Evolutionary conservation across 2,797 vertebrate species (phyloP), one percentile per base, ranked within the genome.

Genomic region (Australoheros facetus): DNA sequence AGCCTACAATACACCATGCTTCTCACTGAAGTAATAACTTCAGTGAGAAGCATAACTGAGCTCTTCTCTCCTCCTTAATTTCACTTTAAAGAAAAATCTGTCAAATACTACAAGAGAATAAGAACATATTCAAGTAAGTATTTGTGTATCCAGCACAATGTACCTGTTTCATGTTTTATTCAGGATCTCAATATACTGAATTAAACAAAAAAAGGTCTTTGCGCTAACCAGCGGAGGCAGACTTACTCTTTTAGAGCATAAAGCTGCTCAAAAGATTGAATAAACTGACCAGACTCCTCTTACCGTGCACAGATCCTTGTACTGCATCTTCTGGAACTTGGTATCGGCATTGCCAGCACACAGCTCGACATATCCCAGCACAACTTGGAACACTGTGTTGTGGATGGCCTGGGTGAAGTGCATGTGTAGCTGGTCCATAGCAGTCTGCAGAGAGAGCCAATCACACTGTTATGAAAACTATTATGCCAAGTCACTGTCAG

Each of bases 381-480:
- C 98, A 74, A 99, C 98, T 86, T 99, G 98, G 93, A 99, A 99
- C 77, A 99, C 98, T 0, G 98, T 99, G 94, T 99, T 99, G 94
- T 99, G 98, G 93, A 99, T 98, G 79, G 98, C 98, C 91, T 99
- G 98, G 69, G 98, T 99, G 92, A 99, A 99, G 94, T 99, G 98
- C 98, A 99, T 99, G 91, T 99, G 98, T 73, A 99, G 95, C 91
- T 99, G 98, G 93, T 99, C 98, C 98, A 99, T 99, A 45, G 98
- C 98, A 57, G 97, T 99, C 98, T 99, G 87, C 78, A 77, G 55
- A 80, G 64, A 83, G 28, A 91, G 70, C 21, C 82, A 86, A 77
- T 72, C 26, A 86, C 16, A 82, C 19, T 1, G 45, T 85, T 69
- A 62, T 2, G 55, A 86, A 83, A 76, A 60, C n/a, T 2, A 59